These are phyloP conservation scores for Ephydatia muelleri DNA, from an alignment of 37 sponge, comb jelly and placozoan species.

Conservation along the genomic window DNA sequence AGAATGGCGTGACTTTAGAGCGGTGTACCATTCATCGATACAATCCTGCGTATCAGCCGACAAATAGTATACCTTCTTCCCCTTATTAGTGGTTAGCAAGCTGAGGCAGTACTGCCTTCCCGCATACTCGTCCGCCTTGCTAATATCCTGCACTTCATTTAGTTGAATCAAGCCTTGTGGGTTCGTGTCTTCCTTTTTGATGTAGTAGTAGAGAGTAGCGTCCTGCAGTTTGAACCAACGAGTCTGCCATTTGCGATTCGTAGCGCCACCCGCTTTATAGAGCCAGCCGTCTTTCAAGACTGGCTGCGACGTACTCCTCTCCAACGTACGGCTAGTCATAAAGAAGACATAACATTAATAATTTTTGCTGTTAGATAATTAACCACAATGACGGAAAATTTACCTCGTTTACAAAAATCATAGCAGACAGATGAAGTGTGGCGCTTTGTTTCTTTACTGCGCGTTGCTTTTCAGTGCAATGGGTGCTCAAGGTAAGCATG, in stretches of 20 bases:
- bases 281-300: constrained; percentile 66
- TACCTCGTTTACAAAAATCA: not conserved
- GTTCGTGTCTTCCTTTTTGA: constrained; percentile 44
- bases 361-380: not conserved
- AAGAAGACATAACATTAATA: too few species aligned
- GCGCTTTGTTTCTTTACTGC: not conserved
- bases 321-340: not conserved
- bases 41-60: constrained; percentile 46
- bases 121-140: constrained; percentile 56
- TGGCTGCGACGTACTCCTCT: not conserved
- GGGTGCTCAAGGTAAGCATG: not conserved
- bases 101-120: constrained; percentile 49
- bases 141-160: constrained; percentile 48
- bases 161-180: constrained; percentile 45
- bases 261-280: constrained; percentile 67
- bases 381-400: not conserved
- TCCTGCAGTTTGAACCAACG: constrained; percentile 62
- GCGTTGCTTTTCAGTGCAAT: not conserved
- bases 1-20: constrained; percentile 28
- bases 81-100: constrained; percentile 52
- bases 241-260: constrained; percentile 62
- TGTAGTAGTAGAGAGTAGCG: constrained; percentile 45
- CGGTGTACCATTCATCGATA: constrained; percentile 61
- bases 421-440: not conserved
- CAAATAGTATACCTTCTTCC: constrained; percentile 72